A percentile compares a stretch with the other conserved stretches of the same genome.
Evolutionary conservation across 64 coral and sea anemone species (phyloP).

Genomic region (Montipora sp.): DNA sequence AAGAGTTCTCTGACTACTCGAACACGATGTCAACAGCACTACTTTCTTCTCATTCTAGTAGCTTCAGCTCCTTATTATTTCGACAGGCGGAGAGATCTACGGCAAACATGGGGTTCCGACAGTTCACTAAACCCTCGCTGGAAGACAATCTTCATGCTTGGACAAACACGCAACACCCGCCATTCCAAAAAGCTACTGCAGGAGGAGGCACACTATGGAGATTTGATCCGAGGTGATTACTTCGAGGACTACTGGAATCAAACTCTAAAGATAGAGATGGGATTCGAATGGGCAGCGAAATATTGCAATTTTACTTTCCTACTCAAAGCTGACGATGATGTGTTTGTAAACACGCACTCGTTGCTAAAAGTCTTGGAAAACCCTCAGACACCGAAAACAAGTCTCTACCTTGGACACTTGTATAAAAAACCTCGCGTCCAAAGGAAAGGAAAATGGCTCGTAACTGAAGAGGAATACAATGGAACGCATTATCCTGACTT

Average conservation of each 20-base stretch:
- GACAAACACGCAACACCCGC: constrained; percentile 25
- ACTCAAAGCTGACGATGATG: constrained; percentile 79
- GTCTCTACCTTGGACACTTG: constrained; percentile 65
- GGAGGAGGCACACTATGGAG: constrained; percentile 64
- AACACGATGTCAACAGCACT: constrained; percentile 10
- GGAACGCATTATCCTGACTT: constrained; percentile 55
- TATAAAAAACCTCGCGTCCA: constrained; percentile 46
- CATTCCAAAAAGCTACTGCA: constrained; percentile 15
- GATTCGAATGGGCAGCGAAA: constrained; percentile 69
- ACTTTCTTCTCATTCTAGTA: constrained; percentile 66
- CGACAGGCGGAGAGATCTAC: constrained; percentile 52
- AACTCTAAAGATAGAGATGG: constrained; percentile 65
- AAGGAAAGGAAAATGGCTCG: constrained; percentile 7
- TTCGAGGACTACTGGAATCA: constrained; percentile 56
- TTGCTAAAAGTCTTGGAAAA: constrained; percentile 31
- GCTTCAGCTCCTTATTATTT: constrained; percentile 49
- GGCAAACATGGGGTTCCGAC: constrained; percentile 73
- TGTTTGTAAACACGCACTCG: constrained; percentile 56
- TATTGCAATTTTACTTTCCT: constrained; percentile 71
- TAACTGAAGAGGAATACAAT: constrained; percentile 46
- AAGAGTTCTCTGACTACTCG: constrained; percentile 9
- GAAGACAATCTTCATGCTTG: constrained; percentile 70
- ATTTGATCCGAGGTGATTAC: constrained; percentile 57
- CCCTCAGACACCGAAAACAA: constrained; percentile 9
- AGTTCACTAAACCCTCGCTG: constrained; percentile 27